Conservation (phyloP, 2,888 invertebrate genomes). For the Encarsia formosa region DNA sequence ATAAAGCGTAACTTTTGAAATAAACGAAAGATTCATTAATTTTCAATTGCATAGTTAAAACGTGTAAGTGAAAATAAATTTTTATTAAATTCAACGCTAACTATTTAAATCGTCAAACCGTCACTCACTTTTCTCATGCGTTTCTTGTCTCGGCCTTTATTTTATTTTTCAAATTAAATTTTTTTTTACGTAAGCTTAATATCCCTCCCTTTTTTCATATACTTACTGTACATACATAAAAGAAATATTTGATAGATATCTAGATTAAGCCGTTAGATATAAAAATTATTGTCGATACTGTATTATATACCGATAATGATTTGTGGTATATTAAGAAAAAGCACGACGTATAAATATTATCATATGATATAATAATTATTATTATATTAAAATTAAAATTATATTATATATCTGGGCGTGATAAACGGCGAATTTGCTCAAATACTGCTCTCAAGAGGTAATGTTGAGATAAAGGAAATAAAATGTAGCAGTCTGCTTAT, state of each 20-base stretch:
- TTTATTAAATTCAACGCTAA: conserved; percentile 3
- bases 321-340: conserved; percentile 44
- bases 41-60: background rate
- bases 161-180: conserved; percentile 25
- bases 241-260: conserved; percentile 44
- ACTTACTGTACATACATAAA: conserved; percentile 46
- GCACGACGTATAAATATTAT: conserved; percentile 27
- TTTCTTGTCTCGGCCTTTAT: conserved; percentile 18
- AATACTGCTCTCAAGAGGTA: too few species aligned
- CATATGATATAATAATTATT: conserved; percentile 18
- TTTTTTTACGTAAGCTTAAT: conserved; percentile 23
- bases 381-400: conserved; percentile 29
- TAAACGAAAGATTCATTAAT: conserved; percentile 13
- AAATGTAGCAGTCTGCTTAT: too few species aligned
- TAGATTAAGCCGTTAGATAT: conserved; percentile 45
- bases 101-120: background rate
- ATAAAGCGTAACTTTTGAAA: conserved; percentile 8
- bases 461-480: too few species aligned
- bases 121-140: conserved; percentile 13
- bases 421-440: conserved; percentile 17
- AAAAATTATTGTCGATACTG: conserved; percentile 45
- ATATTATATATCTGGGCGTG: conserved; percentile 22
- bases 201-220: conserved; percentile 34
- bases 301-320: conserved; percentile 47
- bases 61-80: background rate